Conservation (phyloP, 2,113 vertebrate genomes). For the Blennius ocellaris region DNA sequence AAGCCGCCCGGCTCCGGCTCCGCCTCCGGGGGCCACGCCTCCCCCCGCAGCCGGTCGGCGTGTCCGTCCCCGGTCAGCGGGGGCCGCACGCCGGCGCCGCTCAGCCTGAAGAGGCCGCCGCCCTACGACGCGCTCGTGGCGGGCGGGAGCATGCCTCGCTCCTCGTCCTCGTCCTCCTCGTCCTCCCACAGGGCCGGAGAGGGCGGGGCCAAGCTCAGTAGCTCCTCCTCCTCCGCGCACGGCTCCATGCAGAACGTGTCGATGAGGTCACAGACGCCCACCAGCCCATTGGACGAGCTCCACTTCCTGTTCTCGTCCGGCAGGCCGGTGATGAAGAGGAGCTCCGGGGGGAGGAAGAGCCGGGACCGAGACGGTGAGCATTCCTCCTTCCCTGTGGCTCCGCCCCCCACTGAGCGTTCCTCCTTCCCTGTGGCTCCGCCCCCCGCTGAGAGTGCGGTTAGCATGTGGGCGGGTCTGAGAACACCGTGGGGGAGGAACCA, state of each 20-base stretch:
- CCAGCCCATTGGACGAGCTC: conserved; percentile 93
- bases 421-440: too few relatives aligned
- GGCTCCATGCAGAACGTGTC: conserved; percentile 88
- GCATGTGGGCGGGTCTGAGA: too few relatives aligned
- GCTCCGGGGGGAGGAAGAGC: conserved; percentile 88
- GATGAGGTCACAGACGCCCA: conserved; percentile 89
- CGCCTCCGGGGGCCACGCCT: conserved; percentile 90
- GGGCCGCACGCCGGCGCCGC: conserved; percentile 91
- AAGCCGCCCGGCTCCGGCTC: conserved; percentile 87
- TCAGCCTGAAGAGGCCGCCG: conserved; percentile 94
- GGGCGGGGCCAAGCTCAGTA: conserved; percentile 85
- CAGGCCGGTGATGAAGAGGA: conserved; percentile 88
- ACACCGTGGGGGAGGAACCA: too few relatives aligned
- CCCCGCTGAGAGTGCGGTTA: too few relatives aligned
- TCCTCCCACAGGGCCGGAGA: conserved; percentile 84
- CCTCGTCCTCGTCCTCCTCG: conserved; percentile 84
- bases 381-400: too few relatives aligned
- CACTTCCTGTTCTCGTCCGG: conserved; percentile 91
- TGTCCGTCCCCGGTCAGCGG: conserved; percentile 95
- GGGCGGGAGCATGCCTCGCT: conserved; percentile 90
- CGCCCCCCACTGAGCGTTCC: too few relatives aligned
- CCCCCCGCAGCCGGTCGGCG: conserved; percentile 93
- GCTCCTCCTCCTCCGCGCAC: conserved; percentile 84
- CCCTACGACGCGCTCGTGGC: conserved; percentile 92
- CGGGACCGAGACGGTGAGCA: conserved; percentile 92